Conservation (phyloP, 37 sponge, comb jelly and placozoan genomes). For the Ephydatia muelleri region DNA sequence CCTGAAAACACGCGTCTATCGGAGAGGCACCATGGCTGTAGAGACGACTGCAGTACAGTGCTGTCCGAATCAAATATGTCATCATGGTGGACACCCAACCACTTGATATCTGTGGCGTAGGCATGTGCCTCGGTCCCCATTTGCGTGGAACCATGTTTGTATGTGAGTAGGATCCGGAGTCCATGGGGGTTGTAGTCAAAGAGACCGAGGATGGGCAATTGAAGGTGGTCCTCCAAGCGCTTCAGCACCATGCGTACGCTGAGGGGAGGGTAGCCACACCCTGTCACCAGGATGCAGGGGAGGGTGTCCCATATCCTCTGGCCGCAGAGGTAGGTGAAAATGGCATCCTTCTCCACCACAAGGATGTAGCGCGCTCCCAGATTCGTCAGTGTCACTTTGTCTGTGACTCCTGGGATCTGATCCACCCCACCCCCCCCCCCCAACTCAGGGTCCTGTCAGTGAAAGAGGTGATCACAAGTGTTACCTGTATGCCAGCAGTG, state of each 20-base stretch:
- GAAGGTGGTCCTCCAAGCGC: constrained; percentile 49
- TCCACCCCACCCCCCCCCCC: background rate
- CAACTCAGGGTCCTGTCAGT: background rate
- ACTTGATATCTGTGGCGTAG: constrained; percentile 76
- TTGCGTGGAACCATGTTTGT: constrained; percentile 86
- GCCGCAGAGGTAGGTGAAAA: constrained; percentile 91
- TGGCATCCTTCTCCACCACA: constrained; percentile 98
- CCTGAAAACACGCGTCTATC: constrained; percentile 57
- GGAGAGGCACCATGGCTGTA: constrained; percentile 68
- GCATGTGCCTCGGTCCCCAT: constrained; percentile 86
- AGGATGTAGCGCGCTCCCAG: constrained; percentile 93
- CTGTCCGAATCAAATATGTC: constrained; percentile 57
- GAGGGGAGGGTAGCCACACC: constrained; percentile 94
- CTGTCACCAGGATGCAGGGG: constrained; percentile 91
- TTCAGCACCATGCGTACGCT: constrained; percentile 81
- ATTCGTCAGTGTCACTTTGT: constrained; percentile 59
- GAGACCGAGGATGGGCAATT: constrained; percentile 84
- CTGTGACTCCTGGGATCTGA: constrained; percentile 85
- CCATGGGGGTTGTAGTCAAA: constrained; percentile 99
- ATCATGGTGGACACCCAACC: constrained; percentile 83
- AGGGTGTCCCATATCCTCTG: constrained; percentile 90
- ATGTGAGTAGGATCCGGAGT: constrained; percentile 86
- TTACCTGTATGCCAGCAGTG: constrained; percentile 10
- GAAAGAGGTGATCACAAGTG: background rate
- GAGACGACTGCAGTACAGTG: constrained; percentile 34